phyloP scores from a whole-genome alignment of 2,113 vertebrate species.

The Prinia subflava region DNA sequence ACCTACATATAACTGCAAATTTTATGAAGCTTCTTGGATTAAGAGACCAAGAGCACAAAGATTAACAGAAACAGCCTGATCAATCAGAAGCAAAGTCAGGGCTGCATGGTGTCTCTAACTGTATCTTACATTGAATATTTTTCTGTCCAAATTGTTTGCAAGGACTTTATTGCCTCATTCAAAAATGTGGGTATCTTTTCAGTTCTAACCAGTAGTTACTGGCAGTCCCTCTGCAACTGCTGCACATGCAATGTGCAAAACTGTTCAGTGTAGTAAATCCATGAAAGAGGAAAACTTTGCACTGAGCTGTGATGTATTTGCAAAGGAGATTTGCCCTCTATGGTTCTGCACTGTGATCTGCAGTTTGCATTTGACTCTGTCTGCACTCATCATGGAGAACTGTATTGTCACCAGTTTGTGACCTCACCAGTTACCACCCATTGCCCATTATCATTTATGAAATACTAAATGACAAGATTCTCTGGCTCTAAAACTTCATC shows the following conservation, averaged over 20 bases:
- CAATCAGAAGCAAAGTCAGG: neutral
- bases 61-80: neutral
- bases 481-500: neutral
- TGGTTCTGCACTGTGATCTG: neutral
- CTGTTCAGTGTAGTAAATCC: neutral
- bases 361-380: neutral
- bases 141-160: neutral
- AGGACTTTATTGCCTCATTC: neutral
- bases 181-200: neutral
- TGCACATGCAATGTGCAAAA: fast-evolving
- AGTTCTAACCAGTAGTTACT: neutral
- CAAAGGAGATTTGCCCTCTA: neutral
- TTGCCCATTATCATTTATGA: neutral
- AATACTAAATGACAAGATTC: neutral
- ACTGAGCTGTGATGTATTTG: neutral
- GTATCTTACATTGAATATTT: neutral
- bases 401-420: neutral
- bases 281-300: neutral
- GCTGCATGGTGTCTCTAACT: neutral
- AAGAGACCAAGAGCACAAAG: neutral
- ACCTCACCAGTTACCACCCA: neutral
- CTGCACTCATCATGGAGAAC: neutral
- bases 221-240: neutral
- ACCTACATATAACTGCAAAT: neutral
- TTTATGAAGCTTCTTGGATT: neutral